phyloP scores from a whole-genome alignment of 2,888 invertebrate species.

The Sycophila texana region DNA sequence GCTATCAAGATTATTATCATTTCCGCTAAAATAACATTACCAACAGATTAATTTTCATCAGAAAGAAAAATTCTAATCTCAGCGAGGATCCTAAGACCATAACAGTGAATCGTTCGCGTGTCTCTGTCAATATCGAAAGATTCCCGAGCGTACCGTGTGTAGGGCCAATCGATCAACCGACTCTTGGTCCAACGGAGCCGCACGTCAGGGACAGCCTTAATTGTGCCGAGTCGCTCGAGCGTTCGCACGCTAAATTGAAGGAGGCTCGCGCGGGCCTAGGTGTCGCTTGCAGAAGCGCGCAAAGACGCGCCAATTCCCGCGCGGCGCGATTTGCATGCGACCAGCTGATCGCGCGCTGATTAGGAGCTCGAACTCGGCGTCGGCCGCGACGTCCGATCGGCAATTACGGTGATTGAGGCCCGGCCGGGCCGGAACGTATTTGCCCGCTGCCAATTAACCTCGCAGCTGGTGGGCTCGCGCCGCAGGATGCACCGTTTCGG shows the following conservation, averaged over 20 bases:
- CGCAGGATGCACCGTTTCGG: not conserved
- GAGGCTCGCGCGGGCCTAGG: not conserved
- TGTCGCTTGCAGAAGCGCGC: slow-evolving; percentile 12
- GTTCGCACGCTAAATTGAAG: slow-evolving; percentile 20
- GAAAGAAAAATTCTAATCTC: too few species aligned
- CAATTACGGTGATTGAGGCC: slow-evolving; percentile 47
- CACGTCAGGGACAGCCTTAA: not conserved
- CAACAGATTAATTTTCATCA: too few species aligned
- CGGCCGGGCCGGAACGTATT: not conserved
- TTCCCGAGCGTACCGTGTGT: too few species aligned
- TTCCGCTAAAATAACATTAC: too few species aligned
- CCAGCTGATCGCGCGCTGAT: slow-evolving; percentile 39
- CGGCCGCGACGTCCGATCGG: slow-evolving; percentile 31
- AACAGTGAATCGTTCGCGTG: too few species aligned
- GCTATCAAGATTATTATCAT: too few species aligned
- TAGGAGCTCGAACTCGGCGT: slow-evolving; percentile 28
- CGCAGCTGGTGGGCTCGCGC: slow-evolving; percentile 6
- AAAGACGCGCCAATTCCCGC: not conserved
- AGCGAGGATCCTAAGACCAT: too few species aligned
- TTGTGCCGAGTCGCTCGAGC: not conserved
- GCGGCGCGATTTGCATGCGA: slow-evolving; percentile 26
- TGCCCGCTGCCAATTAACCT: slow-evolving; percentile 14
- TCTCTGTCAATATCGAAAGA: too few species aligned
- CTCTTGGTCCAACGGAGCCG: not conserved
- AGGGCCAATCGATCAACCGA: not conserved